Percentiles rank a stretch among this genome's conserved stretches.
phyloP scores from a whole-genome alignment of 2,797 vertebrate species.

The Ambastaia sidthimunki region DNA sequence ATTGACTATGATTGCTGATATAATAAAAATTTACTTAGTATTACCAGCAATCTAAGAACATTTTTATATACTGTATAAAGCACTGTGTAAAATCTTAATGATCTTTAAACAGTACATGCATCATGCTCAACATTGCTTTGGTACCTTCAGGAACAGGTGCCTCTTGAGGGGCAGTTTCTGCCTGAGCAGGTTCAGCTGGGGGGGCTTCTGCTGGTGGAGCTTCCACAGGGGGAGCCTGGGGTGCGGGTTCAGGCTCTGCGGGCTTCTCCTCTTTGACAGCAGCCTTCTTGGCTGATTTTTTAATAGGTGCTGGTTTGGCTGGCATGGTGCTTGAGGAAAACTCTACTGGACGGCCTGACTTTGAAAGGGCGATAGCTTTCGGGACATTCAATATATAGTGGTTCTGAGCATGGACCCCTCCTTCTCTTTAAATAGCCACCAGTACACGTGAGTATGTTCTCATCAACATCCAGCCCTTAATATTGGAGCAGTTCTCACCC shows the following conservation, averaged over 20 bases:
- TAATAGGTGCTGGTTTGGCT: slow-evolving; percentile 78
- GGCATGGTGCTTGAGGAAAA: slow-evolving; percentile 74
- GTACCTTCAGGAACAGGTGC: slow-evolving; percentile 50
- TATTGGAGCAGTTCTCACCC: not conserved
- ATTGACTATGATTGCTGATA: too few species aligned
- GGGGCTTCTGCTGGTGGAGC: slow-evolving; percentile 23
- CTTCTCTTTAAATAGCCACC: slow-evolving; percentile 63
- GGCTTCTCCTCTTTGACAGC: slow-evolving; percentile 57
- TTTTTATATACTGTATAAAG: too few species aligned
- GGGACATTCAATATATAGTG: slow-evolving; percentile 68
- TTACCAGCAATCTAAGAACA: too few species aligned
- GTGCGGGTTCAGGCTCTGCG: slow-evolving; percentile 40
- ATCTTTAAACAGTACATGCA: not conserved
- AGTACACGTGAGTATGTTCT: slow-evolving; percentile 13
- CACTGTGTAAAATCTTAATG: too few species aligned
- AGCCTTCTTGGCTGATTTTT: slow-evolving; percentile 75
- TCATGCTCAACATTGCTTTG: not conserved
- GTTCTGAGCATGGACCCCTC: slow-evolving; percentile 66
- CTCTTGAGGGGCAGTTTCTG: slow-evolving; percentile 40
- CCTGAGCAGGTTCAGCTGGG: slow-evolving; percentile 27
- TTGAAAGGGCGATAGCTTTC: slow-evolving; percentile 48
- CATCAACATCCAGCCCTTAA: slow-evolving; percentile 22
- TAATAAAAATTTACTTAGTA: too few species aligned
- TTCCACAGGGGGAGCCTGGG: slow-evolving; percentile 57
- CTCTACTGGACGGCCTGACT: slow-evolving; percentile 49